Base-by-base conservation (phyloP, 2,113 vertebrate genomes). In the Pampusana beccarii region DNA sequence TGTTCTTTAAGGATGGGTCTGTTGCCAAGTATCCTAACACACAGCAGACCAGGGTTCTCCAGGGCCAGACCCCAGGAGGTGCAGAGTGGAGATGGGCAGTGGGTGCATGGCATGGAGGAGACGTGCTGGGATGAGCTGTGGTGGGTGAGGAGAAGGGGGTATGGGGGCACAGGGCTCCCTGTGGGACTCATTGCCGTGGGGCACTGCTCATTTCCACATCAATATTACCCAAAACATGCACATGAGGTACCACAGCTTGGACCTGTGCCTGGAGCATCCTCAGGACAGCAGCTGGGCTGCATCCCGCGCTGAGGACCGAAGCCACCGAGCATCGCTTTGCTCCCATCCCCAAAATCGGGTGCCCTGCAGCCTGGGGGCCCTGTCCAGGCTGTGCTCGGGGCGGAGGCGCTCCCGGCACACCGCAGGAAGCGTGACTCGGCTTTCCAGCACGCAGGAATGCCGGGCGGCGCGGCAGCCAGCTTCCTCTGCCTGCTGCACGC, bases 401-500 rank as follows among this genome's bases (percentile, higher is more conserved):
- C 5, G 93, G 96, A 96, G 95, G 83, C 48, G 28, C 91, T 97
- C 91, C 95, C 93, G 8, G 93, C 95, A 96, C 33, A 26, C 80
- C 2, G 79, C 97, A 97, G 97, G 97, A 97, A 98, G 93, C 50
- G 4, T 80, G 94, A 92, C 94, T 97, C 40, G 38, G 79, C 71
- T 96, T 97, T 98, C 98, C 98, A 98, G 86, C 1, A 5, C 10
- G 16, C 85, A 95, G 95, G 96, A 97, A 97, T 97, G 94, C 95
- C 70, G 94, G 95, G 90, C 60, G 20, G 92, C 50, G 13, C 3
- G 9, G 86, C 85, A 4, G 95, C 94, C 95, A 87, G 95, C 97
- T 98, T 98, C 98, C 98, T 98, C 91, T 91, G 96, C 74, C 71
- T 48, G 77, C 81, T 89, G 92, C 95, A 97, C 61, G 83, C 97